Percentiles rank a stretch among this genome's conserved stretches.
Conservation (phyloP, 1,140 invertebrate genomes). For the Bombus superbus region DNA sequence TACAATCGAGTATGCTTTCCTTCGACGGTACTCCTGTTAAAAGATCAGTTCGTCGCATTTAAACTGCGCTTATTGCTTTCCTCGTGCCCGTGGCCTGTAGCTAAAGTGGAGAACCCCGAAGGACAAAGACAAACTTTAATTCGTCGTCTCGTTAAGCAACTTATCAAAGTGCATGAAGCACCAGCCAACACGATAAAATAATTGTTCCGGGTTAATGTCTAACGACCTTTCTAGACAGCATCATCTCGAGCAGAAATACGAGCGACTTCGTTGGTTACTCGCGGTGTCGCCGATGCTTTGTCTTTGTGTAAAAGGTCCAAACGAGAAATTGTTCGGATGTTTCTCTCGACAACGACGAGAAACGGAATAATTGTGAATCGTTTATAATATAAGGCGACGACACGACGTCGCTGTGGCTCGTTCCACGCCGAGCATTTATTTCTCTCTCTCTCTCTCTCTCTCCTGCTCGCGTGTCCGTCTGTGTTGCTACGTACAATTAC, state of each 20-base stretch:
- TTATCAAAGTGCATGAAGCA: conserved; percentile 35
- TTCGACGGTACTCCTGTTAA: neutral
- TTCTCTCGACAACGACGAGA: neutral
- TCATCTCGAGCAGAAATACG: conserved; percentile 38
- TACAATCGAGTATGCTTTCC: neutral
- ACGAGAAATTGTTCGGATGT: conserved; percentile 26
- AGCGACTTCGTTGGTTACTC: conserved; percentile 11
- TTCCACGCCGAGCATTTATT: conserved; percentile 31
- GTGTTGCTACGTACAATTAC: conserved; percentile 38
- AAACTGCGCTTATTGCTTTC: conserved; percentile 22
- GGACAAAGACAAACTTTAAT: conserved; percentile 45
- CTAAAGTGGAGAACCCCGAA: neutral
- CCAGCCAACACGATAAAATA: conserved; percentile 35
- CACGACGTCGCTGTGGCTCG: conserved; percentile 1
- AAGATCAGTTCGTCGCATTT: conserved; percentile 10
- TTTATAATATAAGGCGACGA: conserved; percentile 23
- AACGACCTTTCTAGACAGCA: conserved; percentile 23
- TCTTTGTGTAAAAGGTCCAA: neutral
- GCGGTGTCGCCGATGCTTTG: neutral
- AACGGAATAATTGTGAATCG: conserved; percentile 22
- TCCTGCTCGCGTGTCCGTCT: neutral
- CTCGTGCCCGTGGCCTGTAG: neutral
- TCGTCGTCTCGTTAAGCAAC: conserved; percentile 44
- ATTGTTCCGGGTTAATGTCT: conserved; percentile 40
- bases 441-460: conserved; percentile 12